Evolutionary conservation across 2,113 vertebrate species (phyloP).

Genomic region (Papio anubis): DNA sequence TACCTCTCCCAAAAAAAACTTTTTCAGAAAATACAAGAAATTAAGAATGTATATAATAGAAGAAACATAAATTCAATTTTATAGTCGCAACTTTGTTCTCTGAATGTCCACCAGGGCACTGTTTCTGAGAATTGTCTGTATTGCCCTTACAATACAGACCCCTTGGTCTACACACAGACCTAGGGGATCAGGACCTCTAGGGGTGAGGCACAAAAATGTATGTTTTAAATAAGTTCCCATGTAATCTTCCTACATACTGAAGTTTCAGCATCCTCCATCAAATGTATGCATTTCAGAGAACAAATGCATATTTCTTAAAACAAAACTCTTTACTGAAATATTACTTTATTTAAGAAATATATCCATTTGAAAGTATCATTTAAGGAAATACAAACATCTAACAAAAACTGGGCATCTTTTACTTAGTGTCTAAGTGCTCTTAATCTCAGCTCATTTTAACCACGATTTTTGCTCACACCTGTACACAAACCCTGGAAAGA

Average conservation of each 20-base stretch:
- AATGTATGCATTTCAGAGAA: not conserved
- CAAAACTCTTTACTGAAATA: not conserved
- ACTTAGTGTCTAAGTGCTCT: not conserved
- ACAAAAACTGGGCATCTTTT: not conserved
- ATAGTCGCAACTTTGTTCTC: not conserved
- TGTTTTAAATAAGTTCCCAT: not conserved
- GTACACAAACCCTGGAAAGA: not conserved
- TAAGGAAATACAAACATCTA: conserved; percentile 19
- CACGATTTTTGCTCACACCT: not conserved
- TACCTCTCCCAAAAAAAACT: not conserved
- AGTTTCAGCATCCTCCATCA: not conserved
- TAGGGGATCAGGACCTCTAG: not conserved
- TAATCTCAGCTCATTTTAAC: not conserved
- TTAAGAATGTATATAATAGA: not conserved
- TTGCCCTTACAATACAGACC: not conserved
- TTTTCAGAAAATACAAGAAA: not conserved
- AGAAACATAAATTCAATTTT: conserved; percentile 21
- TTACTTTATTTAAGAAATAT: not conserved
- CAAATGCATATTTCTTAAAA: not conserved
- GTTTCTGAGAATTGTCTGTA: not conserved
- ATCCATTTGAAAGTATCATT: not conserved
- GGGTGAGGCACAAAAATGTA: not conserved
- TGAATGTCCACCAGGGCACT: not conserved
- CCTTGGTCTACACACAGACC: not conserved
- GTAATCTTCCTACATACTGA: not conserved